Percentiles rank a stretch among this genome's conserved stretches.
phyloP scores from a whole-genome alignment of 2,888 invertebrate genomes.

The Crocallis elinguaria region DNA sequence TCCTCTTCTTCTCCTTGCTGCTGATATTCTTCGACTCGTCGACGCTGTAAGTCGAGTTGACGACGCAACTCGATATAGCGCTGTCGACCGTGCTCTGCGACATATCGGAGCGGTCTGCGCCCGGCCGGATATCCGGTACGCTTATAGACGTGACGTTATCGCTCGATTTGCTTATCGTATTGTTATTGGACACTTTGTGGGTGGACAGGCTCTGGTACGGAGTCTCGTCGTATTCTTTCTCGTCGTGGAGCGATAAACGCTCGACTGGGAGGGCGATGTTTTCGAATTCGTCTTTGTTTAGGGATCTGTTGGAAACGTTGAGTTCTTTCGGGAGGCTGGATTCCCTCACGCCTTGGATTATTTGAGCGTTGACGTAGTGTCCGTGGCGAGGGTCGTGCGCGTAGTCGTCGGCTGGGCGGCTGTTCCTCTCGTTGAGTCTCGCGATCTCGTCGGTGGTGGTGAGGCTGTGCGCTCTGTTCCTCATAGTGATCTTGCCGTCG shows the following conservation, averaged over 20 bases:
- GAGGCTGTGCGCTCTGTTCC: conserved; percentile 87
- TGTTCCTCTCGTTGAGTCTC: conserved; percentile 71
- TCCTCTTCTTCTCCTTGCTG: conserved; percentile 86
- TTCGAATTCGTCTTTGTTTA: conserved; percentile 62
- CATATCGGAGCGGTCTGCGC: conserved; percentile 39
- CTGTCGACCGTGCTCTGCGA: conserved; percentile 54
- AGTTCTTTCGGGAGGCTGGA: conserved; percentile 69
- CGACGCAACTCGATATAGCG: conserved; percentile 58
- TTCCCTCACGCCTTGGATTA: conserved; percentile 73
- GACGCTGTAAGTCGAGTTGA: conserved; percentile 64
- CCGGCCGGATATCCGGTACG: conserved; percentile 47
- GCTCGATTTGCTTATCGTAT: conserved; percentile 58
- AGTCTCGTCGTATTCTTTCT: conserved; percentile 70
- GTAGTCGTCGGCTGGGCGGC: conserved; percentile 67
- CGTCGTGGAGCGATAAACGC: conserved; percentile 64
- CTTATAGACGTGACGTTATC: conserved; percentile 76
- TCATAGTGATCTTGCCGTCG: conserved; percentile 57
- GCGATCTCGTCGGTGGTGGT: conserved; percentile 89
- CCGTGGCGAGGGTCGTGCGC: conserved; percentile 55
- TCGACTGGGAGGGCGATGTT: conserved; percentile 63
- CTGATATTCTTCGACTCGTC: conserved; percentile 54
- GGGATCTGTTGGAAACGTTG: conserved; percentile 53
- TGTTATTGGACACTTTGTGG: conserved; percentile 67
- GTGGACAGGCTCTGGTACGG: conserved; percentile 78
- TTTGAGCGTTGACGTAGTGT: conserved; percentile 78